Evolutionary conservation across 2,797 vertebrate genomes (phyloP).

Genomic region (Micrastur ruficollis): DNA sequence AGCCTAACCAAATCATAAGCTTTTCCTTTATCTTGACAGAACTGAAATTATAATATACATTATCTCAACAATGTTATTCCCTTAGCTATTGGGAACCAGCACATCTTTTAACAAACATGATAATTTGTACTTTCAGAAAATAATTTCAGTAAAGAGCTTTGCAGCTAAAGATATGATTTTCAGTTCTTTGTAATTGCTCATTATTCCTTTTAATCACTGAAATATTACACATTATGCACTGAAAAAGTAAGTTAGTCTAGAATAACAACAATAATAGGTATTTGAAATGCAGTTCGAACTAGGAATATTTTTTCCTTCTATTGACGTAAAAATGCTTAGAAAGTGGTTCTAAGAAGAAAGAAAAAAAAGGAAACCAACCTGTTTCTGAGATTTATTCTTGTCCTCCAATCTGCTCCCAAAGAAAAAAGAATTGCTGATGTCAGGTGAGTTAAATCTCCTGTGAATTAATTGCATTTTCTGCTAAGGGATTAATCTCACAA

Average conservation of each 20-base stretch:
- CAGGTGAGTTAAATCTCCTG: neutral
- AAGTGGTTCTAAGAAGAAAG: neutral
- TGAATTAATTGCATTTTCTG: neutral
- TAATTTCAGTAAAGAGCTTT: neutral
- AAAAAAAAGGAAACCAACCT: neutral
- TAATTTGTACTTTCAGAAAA: neutral
- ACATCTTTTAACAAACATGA: neutral
- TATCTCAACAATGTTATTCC: neutral
- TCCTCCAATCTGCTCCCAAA: neutral
- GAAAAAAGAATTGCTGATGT: neutral
- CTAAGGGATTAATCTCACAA: neutral
- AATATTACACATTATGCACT: neutral
- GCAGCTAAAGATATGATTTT: neutral
- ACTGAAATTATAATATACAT: neutral
- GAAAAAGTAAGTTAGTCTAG: neutral
- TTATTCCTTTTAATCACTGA: neutral
- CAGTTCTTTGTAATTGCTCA: neutral
- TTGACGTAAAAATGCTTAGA: neutral
- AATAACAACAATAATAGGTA: neutral
- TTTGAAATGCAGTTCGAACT: neutral
- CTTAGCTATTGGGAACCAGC: neutral
- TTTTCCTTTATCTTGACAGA: neutral
- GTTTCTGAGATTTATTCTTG: neutral
- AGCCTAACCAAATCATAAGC: neutral
- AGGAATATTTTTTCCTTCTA: neutral